Evolutionary conservation across 2,113 vertebrate genomes (phyloP).

Genomic region (Tragulus kanchil): DNA sequence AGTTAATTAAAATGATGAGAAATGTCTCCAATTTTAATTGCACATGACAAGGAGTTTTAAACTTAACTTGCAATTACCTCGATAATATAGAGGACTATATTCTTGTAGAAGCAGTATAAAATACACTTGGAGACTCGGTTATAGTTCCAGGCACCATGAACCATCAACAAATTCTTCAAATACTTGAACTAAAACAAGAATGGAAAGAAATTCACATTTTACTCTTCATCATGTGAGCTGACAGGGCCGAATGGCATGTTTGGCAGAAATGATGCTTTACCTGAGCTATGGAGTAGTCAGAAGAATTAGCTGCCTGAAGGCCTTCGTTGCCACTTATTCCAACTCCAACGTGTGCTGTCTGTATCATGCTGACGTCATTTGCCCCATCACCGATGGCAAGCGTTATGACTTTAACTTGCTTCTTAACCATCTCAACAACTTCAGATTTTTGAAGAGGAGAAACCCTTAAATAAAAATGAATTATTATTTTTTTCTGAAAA

Average conservation of each 20-base stretch:
- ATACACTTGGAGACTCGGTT: constrained; percentile 99
- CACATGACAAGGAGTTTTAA: background rate
- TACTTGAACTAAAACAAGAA: constrained; percentile 95
- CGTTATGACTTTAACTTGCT: constrained; percentile 98
- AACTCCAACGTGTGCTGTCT: constrained; percentile 97
- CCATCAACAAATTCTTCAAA: constrained; percentile 98
- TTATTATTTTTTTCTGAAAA: background rate
- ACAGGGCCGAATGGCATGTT: rapidly evolving
- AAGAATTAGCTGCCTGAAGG: constrained; percentile 98
- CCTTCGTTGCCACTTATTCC: constrained; percentile 99
- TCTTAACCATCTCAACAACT: constrained; percentile 99
- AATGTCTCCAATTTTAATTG: background rate
- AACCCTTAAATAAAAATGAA: constrained; percentile 89
- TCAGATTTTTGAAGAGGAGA: constrained; percentile 99
- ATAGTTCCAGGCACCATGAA: constrained; percentile 99
- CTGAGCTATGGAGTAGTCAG: constrained; percentile 99
- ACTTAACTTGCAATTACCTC: constrained; percentile 90
- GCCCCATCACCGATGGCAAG: constrained; percentile 98
- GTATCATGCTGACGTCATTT: constrained; percentile 99
- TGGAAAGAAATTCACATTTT: background rate
- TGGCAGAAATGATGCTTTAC: constrained; percentile 80
- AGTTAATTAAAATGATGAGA: background rate
- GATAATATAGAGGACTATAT: constrained; percentile 99
- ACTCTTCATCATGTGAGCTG: rapidly evolving
- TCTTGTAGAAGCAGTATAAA: constrained; percentile 99